Evolutionary conservation across 2,113 vertebrate genomes (phyloP).

Genomic region (Procavia capensis): DNA sequence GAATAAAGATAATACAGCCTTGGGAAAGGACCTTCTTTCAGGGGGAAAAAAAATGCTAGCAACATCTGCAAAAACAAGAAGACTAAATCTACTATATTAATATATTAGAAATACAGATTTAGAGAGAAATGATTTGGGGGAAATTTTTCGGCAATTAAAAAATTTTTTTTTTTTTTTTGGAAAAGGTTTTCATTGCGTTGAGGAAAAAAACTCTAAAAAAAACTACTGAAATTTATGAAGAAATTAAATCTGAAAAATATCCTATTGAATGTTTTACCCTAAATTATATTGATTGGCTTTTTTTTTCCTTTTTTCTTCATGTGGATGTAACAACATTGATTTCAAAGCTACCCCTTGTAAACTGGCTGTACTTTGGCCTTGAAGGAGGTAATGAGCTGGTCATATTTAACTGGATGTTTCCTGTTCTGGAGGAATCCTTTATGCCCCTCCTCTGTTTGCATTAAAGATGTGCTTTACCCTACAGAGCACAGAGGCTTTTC

Average conservation of each 20-base stretch:
- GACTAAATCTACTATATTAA: constrained; percentile 34
- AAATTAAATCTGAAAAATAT: constrained; percentile 52
- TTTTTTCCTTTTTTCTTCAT: neutral
- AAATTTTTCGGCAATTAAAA: constrained; percentile 44
- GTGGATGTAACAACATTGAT: neutral
- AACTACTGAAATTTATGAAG: neutral
- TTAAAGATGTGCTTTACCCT: constrained; percentile 36
- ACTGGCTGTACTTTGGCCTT: neutral
- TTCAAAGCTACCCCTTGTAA: neutral
- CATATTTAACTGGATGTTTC: neutral
- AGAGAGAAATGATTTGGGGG: neutral
- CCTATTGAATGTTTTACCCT: constrained; percentile 38
- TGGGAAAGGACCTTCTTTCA: neutral
- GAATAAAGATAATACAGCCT: constrained; percentile 8
- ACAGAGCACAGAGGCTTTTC: neutral
- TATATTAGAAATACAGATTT: constrained; percentile 41
- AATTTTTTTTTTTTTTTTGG: constrained; percentile 34
- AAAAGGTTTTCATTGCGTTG: neutral
- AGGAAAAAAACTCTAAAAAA: constrained; percentile 31
- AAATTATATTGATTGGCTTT: constrained; percentile 25
- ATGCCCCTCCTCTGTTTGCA: neutral
- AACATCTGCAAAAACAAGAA: constrained; percentile 47
- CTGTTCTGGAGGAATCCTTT: neutral
- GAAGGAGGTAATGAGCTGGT: neutral
- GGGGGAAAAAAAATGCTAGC: neutral